These are phyloP conservation scores for Plebejus melissa DNA, from an alignment of 2,888 invertebrate genomes.

Conservation along the genomic window DNA sequence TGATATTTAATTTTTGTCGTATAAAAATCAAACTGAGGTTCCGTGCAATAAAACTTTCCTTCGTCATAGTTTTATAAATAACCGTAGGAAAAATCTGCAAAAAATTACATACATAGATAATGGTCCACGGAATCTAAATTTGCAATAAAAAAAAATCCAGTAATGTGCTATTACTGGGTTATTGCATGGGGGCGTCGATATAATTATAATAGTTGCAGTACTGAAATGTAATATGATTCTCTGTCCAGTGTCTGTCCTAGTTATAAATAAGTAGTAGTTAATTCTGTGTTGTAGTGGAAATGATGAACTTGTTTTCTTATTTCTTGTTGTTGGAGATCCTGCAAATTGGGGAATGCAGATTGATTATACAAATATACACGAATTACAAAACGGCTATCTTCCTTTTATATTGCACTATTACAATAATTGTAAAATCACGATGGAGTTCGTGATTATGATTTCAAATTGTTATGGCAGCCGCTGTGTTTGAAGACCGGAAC, in stretches of 20 bases:
- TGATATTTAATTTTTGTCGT: constrained; percentile 25
- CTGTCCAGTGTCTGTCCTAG: too few relatives aligned
- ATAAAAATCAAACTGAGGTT: constrained; percentile 28
- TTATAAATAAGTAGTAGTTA: too few relatives aligned
- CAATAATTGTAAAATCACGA: background rate
- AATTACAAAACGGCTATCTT: too few relatives aligned
- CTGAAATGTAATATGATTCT: too few relatives aligned
- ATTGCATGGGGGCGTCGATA: too few relatives aligned
- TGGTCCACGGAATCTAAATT: constrained; percentile 7
- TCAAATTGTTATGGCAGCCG: background rate
- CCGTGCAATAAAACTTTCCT: constrained; percentile 29
- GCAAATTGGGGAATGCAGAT: too few relatives aligned
- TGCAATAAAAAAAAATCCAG: constrained; percentile 5
- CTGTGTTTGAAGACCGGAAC: background rate
- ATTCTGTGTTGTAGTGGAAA: too few relatives aligned
- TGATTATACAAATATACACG: too few relatives aligned
- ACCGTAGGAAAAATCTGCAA: constrained; percentile 22
- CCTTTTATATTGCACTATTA: background rate
- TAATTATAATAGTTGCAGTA: too few relatives aligned
- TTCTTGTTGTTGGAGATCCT: too few relatives aligned
- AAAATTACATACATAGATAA: constrained; percentile 12
- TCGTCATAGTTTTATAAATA: constrained; percentile 28
- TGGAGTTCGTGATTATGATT: constrained; percentile 2
- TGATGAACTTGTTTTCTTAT: too few relatives aligned
- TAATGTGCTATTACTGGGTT: too few relatives aligned